These are phyloP conservation scores for Venustaconcha ellipsiformis DNA, from an alignment of 1,140 invertebrate genomes.

Conservation along the genomic window DNA sequence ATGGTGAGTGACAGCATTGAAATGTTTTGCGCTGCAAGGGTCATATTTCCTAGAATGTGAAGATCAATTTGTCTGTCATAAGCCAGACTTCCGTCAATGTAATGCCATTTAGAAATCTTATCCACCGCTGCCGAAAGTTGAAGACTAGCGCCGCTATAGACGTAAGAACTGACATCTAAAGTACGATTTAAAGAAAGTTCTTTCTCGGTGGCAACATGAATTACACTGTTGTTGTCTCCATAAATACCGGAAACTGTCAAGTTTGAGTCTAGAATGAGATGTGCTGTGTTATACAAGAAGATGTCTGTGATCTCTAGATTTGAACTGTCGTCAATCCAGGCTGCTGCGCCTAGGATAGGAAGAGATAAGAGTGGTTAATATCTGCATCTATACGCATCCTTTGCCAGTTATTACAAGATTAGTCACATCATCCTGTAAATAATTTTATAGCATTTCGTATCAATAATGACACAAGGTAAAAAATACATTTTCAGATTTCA, in stretches of 20 bases:
- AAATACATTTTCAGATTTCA: not conserved
- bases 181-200: conserved; percentile 23
- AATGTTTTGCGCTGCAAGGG: not conserved
- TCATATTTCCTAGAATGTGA: not conserved
- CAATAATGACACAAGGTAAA: not conserved
- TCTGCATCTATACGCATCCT: not conserved
- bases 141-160: conserved; percentile 29
- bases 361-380: not conserved
- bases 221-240: conserved; percentile 31
- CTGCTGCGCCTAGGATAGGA: conserved; percentile 36
- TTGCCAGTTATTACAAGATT: not conserved
- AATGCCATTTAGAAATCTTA: conserved; percentile 30
- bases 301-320: conserved; percentile 32
- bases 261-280: conserved; percentile 33
- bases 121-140: conserved; percentile 25
- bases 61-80: not conserved
- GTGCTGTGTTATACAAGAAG: conserved; percentile 37
- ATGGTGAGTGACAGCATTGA: conserved; percentile 7
- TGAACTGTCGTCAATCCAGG: conserved; percentile 35
- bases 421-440: not conserved
- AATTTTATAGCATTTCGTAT: not conserved
- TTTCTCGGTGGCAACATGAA: conserved; percentile 31
- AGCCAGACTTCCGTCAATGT: conserved; percentile 17
- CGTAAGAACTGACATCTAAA: conserved; percentile 38
- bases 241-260: conserved; percentile 29